phyloP scores from a whole-genome alignment of 1,140 invertebrate genomes.

The Littorina saxatilis region DNA sequence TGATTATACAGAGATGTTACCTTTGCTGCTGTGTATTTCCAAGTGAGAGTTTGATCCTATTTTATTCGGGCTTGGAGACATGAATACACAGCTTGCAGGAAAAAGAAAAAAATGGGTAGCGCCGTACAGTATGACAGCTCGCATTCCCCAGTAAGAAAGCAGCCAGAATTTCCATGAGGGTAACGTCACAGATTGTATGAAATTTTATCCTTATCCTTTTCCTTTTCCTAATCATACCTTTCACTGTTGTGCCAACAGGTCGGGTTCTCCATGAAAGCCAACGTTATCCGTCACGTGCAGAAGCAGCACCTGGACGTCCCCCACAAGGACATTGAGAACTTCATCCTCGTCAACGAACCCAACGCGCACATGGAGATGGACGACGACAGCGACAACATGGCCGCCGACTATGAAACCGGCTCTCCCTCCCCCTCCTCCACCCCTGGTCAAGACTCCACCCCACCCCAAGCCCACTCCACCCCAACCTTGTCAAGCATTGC shows the following conservation, averaged over 20 bases:
- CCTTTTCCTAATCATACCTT: too few species aligned
- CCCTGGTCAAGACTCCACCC: slow-evolving; percentile 27
- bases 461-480: slow-evolving; percentile 59
- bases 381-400: slow-evolving; percentile 34
- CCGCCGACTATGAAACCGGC: slow-evolving; percentile 15
- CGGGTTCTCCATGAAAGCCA: slow-evolving; percentile 76
- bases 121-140: too few species aligned
- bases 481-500: slow-evolving; percentile 36
- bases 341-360: slow-evolving; percentile 54
- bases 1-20: too few species aligned
- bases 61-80: too few species aligned
- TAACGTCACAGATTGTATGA: too few species aligned
- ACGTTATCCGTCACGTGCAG: slow-evolving; percentile 75
- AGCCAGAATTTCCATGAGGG: too few species aligned
- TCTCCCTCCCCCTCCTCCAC: slow-evolving; percentile 26
- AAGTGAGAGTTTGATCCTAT: too few species aligned
- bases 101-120: too few species aligned
- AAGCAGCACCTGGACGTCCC: slow-evolving; percentile 73
- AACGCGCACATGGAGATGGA: slow-evolving; percentile 52
- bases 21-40: too few species aligned
- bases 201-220: too few species aligned
- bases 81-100: too few species aligned
- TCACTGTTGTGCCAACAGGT: slow-evolving; percentile 42
- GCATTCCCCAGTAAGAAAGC: too few species aligned
- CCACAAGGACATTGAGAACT: slow-evolving; percentile 65